Percentiles rank a stretch among this genome's conserved stretches.
Evolutionary conservation across 2,888 invertebrate genomes (phyloP).

Genomic region (Agriopis leucophaearia): DNA sequence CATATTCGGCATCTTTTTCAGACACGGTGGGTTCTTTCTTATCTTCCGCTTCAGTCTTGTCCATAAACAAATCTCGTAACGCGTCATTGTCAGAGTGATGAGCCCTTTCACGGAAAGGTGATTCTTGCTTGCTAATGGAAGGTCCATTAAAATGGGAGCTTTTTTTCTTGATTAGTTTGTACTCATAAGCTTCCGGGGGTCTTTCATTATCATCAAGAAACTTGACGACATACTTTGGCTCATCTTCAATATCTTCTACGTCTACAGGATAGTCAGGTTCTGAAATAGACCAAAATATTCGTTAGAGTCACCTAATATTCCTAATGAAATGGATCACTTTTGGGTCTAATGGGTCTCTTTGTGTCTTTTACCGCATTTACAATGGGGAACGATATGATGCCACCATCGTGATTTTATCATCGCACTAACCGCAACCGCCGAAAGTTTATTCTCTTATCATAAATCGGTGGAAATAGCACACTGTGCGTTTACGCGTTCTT

Average conservation of each 20-base stretch:
- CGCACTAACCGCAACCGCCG: too few species aligned
- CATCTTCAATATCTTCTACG: constrained; percentile 71
- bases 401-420: too few species aligned
- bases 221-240: constrained; percentile 74
- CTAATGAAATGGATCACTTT: too few species aligned
- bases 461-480: too few species aligned
- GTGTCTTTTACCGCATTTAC: too few species aligned
- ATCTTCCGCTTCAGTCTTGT: constrained; percentile 67
- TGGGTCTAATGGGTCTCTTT: too few species aligned
- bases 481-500: too few species aligned
- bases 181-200: constrained; percentile 85
- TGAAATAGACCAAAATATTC: constrained; percentile 52
- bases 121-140: constrained; percentile 65
- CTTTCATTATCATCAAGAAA: constrained; percentile 74
- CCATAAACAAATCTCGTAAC: constrained; percentile 74
- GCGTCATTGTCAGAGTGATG: constrained; percentile 77
- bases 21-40: constrained; percentile 66
- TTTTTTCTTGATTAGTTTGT: constrained; percentile 84
- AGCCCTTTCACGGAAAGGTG: constrained; percentile 78
- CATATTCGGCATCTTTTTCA: constrained; percentile 83
- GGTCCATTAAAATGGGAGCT: constrained; percentile 58
- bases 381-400: too few species aligned
- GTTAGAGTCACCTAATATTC: neutral
- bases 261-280: constrained; percentile 75
- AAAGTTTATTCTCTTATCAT: too few species aligned